These are phyloP conservation scores for Brachionus plicatilis DNA, from an alignment of 1,140 invertebrate species.

Conservation along the genomic window DNA sequence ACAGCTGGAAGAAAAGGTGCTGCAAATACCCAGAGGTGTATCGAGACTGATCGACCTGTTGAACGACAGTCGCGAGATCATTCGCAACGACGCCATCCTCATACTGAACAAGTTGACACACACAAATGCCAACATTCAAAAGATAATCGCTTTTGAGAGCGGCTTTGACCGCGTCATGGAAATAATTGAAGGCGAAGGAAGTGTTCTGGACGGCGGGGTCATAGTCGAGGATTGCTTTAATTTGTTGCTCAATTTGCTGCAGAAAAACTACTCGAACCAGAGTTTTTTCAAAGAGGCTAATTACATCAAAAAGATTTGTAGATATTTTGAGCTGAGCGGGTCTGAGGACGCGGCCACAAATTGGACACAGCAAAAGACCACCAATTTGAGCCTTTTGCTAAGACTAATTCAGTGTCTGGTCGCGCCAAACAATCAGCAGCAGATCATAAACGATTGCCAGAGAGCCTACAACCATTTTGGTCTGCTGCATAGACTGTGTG, in stretches of 20 bases:
- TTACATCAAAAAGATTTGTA: conserved; percentile 79
- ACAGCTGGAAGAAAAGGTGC: conserved; percentile 88
- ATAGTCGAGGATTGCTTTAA: conserved; percentile 95
- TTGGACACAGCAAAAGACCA: conserved; percentile 89
- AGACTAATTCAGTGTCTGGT: conserved; percentile 82
- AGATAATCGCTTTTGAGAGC: conserved; percentile 98
- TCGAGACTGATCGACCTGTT: conserved; percentile 94
- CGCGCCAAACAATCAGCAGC: conserved; percentile 75
- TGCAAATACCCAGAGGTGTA: conserved; percentile 91
- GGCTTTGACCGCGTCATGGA: conserved; percentile 91
- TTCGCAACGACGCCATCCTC: conserved; percentile 81
- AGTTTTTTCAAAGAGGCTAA: conserved; percentile 94
- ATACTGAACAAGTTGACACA: conserved; percentile 88
- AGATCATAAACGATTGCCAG: conserved; percentile 75
- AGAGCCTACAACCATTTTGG: conserved; percentile 77
- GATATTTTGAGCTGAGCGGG: conserved; percentile 71
- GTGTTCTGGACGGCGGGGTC: conserved; percentile 78
- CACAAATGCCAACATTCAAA: conserved; percentile 94
- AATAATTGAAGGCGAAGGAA: conserved; percentile 82
- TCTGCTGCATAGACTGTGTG: conserved; percentile 67
- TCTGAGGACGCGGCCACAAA: conserved; percentile 60
- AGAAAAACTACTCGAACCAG: conserved; percentile 93
- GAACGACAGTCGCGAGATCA: conserved; percentile 84
- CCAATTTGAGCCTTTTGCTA: conserved; percentile 83
- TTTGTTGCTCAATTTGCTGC: conserved; percentile 85